Base-by-base conservation (phyloP, 1,140 invertebrate genomes). In the Sycophila sp. region DNA sequence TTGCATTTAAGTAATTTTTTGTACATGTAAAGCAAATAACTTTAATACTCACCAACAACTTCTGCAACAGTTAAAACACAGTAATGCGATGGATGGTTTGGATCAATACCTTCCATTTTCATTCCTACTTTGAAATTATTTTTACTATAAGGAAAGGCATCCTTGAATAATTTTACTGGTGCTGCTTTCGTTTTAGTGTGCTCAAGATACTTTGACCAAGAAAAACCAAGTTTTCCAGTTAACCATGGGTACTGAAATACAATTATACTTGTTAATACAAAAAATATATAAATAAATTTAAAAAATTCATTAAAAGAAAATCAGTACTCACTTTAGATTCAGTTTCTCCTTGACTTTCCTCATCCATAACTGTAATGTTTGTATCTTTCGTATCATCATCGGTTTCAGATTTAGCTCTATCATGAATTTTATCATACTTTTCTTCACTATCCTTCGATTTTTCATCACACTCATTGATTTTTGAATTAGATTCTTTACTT, bases 101-200 rank as follows among this genome's bases (percentile, higher is more conserved):
- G 96, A 87, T 99, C 96, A 69, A 98, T 95, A 0, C 94, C 96
- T 87, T 98, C 97, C 58, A 98, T 78, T 79, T 96, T 95, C 95
- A 97, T 96, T 11, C 95, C 95, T 60, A 93, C 88, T 84, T 90
- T 89, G 74, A 95, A 95, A 19, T 88, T 87, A 83, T 94, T 94
- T 75, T 92, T 89, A 49, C 75, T 84, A 78, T 88, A 92, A 49
- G 88, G 93, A 74, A 94, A 92, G 0, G 92, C 89, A 80, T 94
- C 92, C 73, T 92, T 91, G 75, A 95, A 96, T 5, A 95, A 82
- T 77, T 93, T 93, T 3, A 90, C 87, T 5, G 93, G 93, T 1
- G 93, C 93, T 24, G 90, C 87, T 81, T 92, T 92, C 0, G 91
- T 89, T 80, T 92, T 92, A 47, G 88, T 88, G 66, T 90, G 87